Evolutionary conservation across 2,888 invertebrate genomes (phyloP).

Genomic region (Nomada ferruginata): DNA sequence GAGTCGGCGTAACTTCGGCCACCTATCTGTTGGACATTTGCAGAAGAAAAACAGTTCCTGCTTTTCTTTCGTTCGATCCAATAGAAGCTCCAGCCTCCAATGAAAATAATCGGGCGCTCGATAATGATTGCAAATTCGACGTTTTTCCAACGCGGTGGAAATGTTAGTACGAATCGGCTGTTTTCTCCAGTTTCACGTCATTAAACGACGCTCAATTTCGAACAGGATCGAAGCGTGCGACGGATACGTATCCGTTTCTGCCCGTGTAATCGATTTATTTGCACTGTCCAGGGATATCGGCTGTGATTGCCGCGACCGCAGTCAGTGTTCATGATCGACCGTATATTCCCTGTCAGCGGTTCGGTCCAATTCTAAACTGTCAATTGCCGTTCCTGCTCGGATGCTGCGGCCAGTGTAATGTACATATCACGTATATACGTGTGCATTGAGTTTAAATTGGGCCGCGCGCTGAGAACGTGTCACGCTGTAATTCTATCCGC

Average conservation of each 20-base stretch:
- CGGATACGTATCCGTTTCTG: neutral
- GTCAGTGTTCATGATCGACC: slow-evolving; percentile 65
- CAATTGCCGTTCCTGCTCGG: slow-evolving; percentile 59
- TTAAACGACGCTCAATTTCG: slow-evolving; percentile 2
- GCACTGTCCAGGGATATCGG: slow-evolving; percentile 45
- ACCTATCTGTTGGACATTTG: neutral
- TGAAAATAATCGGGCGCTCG: neutral
- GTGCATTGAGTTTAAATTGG: slow-evolving; percentile 46
- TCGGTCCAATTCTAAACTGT: slow-evolving; percentile 67
- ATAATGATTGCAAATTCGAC: neutral
- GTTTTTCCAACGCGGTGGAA: neutral
- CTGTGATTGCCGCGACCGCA: slow-evolving; percentile 54
- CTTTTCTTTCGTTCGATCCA: neutral
- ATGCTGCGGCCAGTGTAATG: slow-evolving; percentile 47
- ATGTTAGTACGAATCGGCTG: too few relatives aligned
- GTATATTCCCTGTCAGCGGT: slow-evolving; percentile 64
- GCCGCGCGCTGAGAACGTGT: slow-evolving; percentile 12
- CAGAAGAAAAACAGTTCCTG: neutral
- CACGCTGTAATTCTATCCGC: neutral
- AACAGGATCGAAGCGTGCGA: neutral
- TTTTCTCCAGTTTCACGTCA: neutral
- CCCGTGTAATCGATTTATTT: slow-evolving; percentile 41
- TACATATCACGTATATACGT: slow-evolving; percentile 26
- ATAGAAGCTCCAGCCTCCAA: too few relatives aligned
- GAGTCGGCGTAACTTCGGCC: neutral